A percentile compares a stretch with the other conserved stretches of the same genome.
Evolutionary conservation across 2,888 invertebrate genomes (phyloP).

Genomic region (Apocheima hispidaria): DNA sequence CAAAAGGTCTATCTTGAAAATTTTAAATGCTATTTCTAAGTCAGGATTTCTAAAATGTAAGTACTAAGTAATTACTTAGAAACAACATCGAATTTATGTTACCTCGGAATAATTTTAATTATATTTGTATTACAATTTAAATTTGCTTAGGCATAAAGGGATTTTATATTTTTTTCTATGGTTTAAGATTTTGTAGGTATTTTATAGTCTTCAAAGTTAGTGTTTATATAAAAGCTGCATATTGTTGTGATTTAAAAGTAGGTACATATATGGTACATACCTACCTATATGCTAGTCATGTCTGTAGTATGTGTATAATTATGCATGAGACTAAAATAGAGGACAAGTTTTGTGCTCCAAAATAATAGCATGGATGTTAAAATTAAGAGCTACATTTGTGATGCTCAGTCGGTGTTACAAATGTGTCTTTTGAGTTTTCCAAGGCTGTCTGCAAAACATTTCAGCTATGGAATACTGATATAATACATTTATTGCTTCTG

Average conservation of each 20-base stretch:
- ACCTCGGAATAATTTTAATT: no score
- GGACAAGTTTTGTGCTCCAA: constrained; percentile 12
- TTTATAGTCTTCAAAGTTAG: no score
- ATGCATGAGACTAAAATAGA: constrained; percentile 3
- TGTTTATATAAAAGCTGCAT: not conserved
- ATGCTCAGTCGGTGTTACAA: constrained; percentile 18
- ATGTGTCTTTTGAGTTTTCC: constrained; percentile 13
- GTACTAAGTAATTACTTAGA: no score
- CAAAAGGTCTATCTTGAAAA: no score
- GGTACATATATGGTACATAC: not conserved
- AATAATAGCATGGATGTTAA: constrained; percentile 11
- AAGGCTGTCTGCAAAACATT: constrained; percentile 22
- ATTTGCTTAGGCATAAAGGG: no score
- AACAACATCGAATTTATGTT: no score
- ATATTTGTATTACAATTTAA: no score
- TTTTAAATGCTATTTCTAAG: no score
- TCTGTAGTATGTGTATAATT: not conserved
- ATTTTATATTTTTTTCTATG: no score
- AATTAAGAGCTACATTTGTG: constrained; percentile 18
- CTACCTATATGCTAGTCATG: not conserved
- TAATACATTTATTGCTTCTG: constrained; percentile 28
- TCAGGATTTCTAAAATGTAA: no score
- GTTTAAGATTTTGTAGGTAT: no score
- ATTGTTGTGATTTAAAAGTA: not conserved
- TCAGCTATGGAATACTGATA: constrained; percentile 15